These are phyloP conservation scores for Orchestes rusci DNA, from an alignment of 2,888 invertebrate species.

Conservation along the genomic window DNA sequence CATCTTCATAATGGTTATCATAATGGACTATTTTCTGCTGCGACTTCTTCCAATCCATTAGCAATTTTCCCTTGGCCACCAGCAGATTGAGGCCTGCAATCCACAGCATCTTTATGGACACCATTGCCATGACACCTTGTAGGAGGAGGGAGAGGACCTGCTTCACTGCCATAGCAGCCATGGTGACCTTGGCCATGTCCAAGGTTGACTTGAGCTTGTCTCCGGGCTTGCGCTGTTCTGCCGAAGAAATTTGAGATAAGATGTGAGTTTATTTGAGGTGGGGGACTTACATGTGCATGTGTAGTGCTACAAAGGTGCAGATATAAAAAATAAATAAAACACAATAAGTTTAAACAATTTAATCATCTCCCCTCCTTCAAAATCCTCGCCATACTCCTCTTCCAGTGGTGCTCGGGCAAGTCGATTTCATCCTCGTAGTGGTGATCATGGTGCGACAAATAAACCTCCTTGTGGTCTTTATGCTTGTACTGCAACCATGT, in stretches of 20 bases:
- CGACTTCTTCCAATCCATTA: constrained; percentile 13
- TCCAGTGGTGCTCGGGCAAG: constrained; percentile 12
- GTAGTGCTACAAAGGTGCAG: too few relatives aligned
- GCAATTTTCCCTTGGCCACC: constrained; percentile 13
- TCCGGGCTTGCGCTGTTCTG: not conserved
- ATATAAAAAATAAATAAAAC: too few relatives aligned
- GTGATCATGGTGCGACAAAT: constrained; percentile 76
- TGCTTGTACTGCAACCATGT: constrained; percentile 71
- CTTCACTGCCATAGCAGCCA: constrained; percentile 5
- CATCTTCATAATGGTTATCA: constrained; percentile 19
- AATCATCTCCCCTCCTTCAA: not conserved
- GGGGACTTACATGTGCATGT: too few relatives aligned
- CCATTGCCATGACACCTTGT: constrained; percentile 9
- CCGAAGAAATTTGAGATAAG: not conserved
- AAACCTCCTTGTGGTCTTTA: constrained; percentile 64
- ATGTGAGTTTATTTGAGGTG: not conserved
- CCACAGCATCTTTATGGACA: constrained; percentile 12
- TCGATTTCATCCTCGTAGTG: constrained; percentile 62
- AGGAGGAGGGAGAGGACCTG: constrained; percentile 8
- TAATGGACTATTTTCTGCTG: constrained; percentile 14
- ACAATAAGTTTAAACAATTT: constrained; percentile 1
- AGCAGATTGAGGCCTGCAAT: constrained; percentile 14
- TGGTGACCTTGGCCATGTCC: constrained; percentile 2
- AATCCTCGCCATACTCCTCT: constrained; percentile 17
- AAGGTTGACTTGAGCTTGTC: constrained; percentile 1